Evolutionary conservation across 2,113 vertebrate species (phyloP), one percentile per base, ranked within the genome.

Genomic region (Saccopteryx leptura): DNA sequence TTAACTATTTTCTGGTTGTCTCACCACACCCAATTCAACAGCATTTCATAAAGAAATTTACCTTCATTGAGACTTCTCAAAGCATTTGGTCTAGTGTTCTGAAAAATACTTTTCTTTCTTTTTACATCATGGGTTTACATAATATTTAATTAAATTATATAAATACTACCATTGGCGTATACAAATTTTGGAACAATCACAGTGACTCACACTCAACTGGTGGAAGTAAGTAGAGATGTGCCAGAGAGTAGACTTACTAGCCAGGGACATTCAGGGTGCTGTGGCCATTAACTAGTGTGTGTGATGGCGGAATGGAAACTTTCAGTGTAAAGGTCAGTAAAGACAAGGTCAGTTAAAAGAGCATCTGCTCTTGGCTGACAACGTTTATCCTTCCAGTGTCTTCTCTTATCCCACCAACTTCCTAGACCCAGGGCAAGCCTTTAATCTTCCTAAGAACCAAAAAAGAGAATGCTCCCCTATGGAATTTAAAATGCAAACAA

Each of bases 401-500:
- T n/a, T 85, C 33, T 61, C 75, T 69, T 61, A 12, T 93, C 85
- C 87, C 69, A 26, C 89, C 80, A 87, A 17, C 80, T 82, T 72
- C 48, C 74, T 17, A 84, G 65, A 56, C 69, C 33, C 48, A 90
- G 21, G 39, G 28, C 21, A 75, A 79, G 80, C 31, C 60, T 96
- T 94, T 92, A 83, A 80, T 95, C 83, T 90, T 83, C 50, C 31
- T 84, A 56, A 66, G 76, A 61, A 84, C 82, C 69, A 87, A 76
- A 91, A 93, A 78, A 79, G 61, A 90, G 72, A 95, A 90, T 92
- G 72, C 18, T 71, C 56, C 84, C 39, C 84, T 92, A 31, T 66
- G 84, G 84, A 86, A 86, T 78, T 94, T 89, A 95, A 95, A 94
- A 94, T 86, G 93, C 84, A 96, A 95, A 93, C 89, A 96, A 91